These are phyloP conservation scores for Drepana arcuata DNA, from an alignment of 1,140 invertebrate genomes.

Conservation along the genomic window DNA sequence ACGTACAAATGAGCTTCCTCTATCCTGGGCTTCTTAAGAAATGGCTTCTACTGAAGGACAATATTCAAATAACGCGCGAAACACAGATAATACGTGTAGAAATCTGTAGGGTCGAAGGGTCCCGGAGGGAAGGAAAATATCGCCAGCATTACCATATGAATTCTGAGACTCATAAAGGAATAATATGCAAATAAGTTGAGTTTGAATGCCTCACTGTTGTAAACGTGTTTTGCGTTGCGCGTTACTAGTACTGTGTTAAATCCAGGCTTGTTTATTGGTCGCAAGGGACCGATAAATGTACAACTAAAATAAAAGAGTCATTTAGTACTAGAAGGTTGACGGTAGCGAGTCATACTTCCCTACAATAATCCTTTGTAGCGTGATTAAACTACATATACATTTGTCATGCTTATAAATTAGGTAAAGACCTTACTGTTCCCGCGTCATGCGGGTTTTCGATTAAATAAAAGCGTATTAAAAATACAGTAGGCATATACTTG, in stretches of 20 bases:
- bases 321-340: background rate
- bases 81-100: background rate
- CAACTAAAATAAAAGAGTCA: background rate
- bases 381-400: too few relatives aligned
- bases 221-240: constrained; percentile 3
- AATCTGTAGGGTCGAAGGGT: constrained; percentile 13
- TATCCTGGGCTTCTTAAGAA: too few relatives aligned
- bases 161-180: constrained; percentile 43
- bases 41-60: too few relatives aligned
- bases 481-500: too few relatives aligned
- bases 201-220: constrained; percentile 5
- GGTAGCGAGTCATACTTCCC: too few relatives aligned
- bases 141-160: constrained; percentile 42
- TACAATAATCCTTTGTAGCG: too few relatives aligned
- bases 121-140: constrained; percentile 29
- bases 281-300: background rate
- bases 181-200: constrained; percentile 43
- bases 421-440: too few relatives aligned
- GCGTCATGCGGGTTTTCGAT: too few relatives aligned
- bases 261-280: constrained; percentile 14
- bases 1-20: too few relatives aligned
- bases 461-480: too few relatives aligned
- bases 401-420: too few relatives aligned
- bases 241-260: constrained; percentile 15
- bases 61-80: background rate